Percentiles rank a stretch among this genome's conserved stretches.
Evolutionary conservation across 2,797 vertebrate genomes (phyloP).

Genomic region (Chelidonichthys spinosus): DNA sequence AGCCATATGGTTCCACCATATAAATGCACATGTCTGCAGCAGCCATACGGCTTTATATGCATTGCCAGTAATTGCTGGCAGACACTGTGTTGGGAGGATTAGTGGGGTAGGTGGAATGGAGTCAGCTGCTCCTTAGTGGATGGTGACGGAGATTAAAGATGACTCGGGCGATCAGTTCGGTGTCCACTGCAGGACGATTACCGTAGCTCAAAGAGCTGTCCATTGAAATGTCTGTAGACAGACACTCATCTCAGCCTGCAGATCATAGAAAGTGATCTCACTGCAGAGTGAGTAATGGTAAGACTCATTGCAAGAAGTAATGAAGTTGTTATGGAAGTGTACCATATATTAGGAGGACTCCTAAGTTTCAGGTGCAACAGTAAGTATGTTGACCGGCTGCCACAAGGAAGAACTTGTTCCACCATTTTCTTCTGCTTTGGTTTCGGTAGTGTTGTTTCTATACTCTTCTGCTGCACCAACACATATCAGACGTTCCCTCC

Average conservation of each 20-base stretch:
- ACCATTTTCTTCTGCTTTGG: slow-evolving; percentile 20
- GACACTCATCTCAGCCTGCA: slow-evolving; percentile 5
- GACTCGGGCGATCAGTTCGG: slow-evolving; percentile 29
- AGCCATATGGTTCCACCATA: slow-evolving; percentile 19
- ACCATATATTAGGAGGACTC: not conserved
- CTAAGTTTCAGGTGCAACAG: not conserved
- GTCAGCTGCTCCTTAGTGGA: slow-evolving; percentile 48
- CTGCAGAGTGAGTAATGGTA: not conserved
- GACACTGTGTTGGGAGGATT: slow-evolving; percentile 46
- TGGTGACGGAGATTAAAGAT: slow-evolving; percentile 48
- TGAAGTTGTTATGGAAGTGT: not conserved
- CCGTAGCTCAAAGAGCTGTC: slow-evolving; percentile 14
- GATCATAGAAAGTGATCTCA: not conserved
- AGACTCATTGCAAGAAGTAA: not conserved
- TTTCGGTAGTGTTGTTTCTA: slow-evolving; percentile 14
- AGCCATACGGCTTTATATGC: slow-evolving; percentile 18
- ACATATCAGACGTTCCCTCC: slow-evolving; percentile 34
- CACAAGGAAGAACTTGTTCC: slow-evolving; percentile 9
- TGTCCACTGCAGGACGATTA: slow-evolving; percentile 16
- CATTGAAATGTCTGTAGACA: slow-evolving; percentile 22
- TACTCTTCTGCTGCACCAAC: slow-evolving; percentile 1
- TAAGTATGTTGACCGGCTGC: not conserved
- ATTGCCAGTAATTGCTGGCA: slow-evolving; percentile 37
- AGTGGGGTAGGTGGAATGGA: slow-evolving; percentile 53
- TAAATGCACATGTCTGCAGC: slow-evolving; percentile 21